Evolutionary conservation across 2,888 invertebrate species (phyloP).

Genomic region (Minunthozetes semirufus): DNA sequence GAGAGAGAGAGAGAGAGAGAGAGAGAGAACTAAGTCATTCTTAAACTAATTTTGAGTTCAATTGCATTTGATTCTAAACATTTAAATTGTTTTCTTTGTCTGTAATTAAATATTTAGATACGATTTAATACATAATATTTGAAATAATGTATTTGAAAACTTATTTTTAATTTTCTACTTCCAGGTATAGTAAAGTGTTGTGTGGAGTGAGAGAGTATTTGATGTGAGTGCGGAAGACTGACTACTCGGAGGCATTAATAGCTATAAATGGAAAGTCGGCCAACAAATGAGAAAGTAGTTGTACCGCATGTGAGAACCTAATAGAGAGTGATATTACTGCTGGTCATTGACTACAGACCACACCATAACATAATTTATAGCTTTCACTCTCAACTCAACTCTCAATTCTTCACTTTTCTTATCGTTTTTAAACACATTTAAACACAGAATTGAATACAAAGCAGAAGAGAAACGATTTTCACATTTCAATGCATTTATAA

Average conservation of each 20-base stretch:
- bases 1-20: conserved; percentile 6
- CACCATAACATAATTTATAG: conserved; percentile 4
- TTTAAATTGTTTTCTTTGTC: neutral
- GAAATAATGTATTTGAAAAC: neutral
- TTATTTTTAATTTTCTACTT: conserved; percentile 2
- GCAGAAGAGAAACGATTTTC: neutral
- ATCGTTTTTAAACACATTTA: neutral
- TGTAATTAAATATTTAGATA: neutral
- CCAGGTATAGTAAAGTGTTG: conserved; percentile 1
- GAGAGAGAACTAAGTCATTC: neutral
- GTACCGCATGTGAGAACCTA: neutral
- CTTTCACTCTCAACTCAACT: conserved; percentile 26
- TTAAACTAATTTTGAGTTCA: neutral
- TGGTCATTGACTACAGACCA: conserved; percentile 23
- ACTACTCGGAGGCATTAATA: conserved; percentile 16
- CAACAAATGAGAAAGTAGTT: conserved; percentile 20
- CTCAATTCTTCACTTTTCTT: neutral
- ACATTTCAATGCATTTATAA: neutral
- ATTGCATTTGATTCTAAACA: neutral
- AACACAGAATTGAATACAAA: neutral
- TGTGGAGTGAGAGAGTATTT: neutral
- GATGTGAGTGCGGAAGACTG: conserved; percentile 20
- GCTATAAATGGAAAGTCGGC: conserved; percentile 27
- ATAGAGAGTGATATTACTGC: neutral
- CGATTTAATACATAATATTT: neutral